These are phyloP conservation scores for Donacobius atricapilla DNA, from an alignment of 2,113 vertebrate species.

Conservation along the genomic window DNA sequence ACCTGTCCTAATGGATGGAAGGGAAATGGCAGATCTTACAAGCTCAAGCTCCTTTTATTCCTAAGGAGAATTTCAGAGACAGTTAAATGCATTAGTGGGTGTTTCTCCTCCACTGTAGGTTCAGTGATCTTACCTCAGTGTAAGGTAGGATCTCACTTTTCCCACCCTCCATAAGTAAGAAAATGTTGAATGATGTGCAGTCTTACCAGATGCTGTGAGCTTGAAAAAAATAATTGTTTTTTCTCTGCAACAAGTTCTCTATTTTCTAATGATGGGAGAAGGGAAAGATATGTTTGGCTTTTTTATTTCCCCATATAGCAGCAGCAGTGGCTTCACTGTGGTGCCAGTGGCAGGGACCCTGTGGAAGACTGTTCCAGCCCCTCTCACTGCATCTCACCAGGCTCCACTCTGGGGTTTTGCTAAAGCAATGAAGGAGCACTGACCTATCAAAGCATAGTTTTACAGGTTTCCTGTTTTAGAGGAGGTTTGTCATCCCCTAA, in stretches of 20 bases:
- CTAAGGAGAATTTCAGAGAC: background rate
- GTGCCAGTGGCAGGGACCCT: accelerated
- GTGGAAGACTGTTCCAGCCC: too few species aligned
- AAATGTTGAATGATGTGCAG: accelerated
- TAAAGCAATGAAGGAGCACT: background rate
- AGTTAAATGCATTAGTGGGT: background rate
- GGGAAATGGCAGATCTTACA: background rate
- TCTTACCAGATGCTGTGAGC: background rate
- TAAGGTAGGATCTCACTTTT: background rate
- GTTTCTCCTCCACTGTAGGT: background rate
- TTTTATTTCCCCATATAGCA: background rate
- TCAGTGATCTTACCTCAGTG: background rate
- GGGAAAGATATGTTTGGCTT: background rate
- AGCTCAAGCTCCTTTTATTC: background rate
- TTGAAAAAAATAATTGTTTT: background rate
- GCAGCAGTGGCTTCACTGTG: background rate
- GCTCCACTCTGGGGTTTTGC: background rate
- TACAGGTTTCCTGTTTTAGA: background rate
- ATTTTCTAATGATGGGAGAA: background rate
- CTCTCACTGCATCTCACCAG: background rate
- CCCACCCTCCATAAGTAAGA: background rate
- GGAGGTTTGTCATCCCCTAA: background rate
- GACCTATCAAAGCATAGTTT: background rate
- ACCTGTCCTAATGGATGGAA: background rate
- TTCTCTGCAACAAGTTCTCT: background rate